Conservation (phyloP, 1,140 invertebrate genomes). For the Dreissena polymorpha region DNA sequence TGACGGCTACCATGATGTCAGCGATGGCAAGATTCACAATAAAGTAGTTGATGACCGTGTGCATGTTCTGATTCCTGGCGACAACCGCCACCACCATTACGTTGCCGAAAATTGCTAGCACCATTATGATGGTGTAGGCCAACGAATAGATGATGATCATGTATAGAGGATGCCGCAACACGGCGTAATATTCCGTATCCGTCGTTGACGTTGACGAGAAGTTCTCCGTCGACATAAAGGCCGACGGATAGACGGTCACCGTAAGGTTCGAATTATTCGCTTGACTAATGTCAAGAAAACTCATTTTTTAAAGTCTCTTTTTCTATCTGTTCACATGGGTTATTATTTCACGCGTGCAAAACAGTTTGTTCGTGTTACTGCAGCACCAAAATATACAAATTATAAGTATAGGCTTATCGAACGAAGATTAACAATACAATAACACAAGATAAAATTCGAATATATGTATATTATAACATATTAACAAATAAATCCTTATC, state of each 20-base stretch:
- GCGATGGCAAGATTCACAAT: conserved; percentile 95
- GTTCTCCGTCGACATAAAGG: background rate
- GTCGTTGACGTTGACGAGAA: background rate
- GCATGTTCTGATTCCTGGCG: conserved; percentile 90
- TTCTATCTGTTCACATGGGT: background rate
- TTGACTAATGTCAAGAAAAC: conserved; percentile 13
- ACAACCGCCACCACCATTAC: conserved; percentile 92
- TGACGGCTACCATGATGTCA: conserved; percentile 93
- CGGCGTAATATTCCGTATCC: conserved; percentile 41
- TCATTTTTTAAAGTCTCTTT: too few species aligned
- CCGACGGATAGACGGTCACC: background rate
- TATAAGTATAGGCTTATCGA: background rate
- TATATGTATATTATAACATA: background rate
- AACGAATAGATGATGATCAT: conserved; percentile 70
- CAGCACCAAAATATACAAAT: background rate
- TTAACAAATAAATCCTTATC: background rate
- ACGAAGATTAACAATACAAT: background rate
- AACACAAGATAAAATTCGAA: background rate
- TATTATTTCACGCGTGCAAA: background rate
- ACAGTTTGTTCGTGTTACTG: background rate
- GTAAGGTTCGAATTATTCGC: conserved; percentile 16
- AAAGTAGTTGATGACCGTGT: conserved; percentile 95
- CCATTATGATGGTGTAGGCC: conserved; percentile 84
- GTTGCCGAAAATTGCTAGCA: conserved; percentile 91
- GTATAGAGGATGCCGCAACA: conserved; percentile 64